phyloP scores from a whole-genome alignment of 2,888 invertebrate genomes.

The Erebia aethiops region DNA sequence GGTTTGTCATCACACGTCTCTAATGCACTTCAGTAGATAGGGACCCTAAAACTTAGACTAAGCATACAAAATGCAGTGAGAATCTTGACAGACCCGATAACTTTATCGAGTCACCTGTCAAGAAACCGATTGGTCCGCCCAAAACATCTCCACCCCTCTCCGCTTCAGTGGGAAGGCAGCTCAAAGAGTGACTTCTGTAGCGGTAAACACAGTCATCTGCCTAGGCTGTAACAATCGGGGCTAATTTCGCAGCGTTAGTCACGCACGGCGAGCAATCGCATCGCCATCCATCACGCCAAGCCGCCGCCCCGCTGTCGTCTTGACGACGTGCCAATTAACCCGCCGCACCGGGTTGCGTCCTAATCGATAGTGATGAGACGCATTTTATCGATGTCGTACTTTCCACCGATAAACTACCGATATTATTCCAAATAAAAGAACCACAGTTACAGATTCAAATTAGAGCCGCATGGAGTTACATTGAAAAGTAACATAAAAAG shows the following conservation, averaged over 20 bases:
- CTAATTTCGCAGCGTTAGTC: conserved; percentile 18
- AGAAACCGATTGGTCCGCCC: too few relatives aligned
- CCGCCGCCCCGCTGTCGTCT: conserved; percentile 40
- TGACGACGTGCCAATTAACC: conserved; percentile 45
- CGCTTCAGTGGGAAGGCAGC: too few relatives aligned
- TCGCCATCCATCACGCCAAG: conserved; percentile 39
- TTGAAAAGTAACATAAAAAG: too few relatives aligned
- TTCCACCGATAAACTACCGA: background rate
- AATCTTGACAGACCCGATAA: too few relatives aligned
- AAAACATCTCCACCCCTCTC: too few relatives aligned
- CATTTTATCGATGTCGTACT: conserved; percentile 12
- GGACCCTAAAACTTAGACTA: too few relatives aligned
- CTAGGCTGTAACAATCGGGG: conserved; percentile 3
- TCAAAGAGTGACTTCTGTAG: background rate
- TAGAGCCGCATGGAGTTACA: background rate
- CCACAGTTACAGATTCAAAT: background rate
- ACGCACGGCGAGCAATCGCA: conserved; percentile 25
- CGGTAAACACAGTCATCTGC: background rate
- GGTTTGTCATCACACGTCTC: too few relatives aligned
- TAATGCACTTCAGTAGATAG: too few relatives aligned
- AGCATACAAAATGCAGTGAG: too few relatives aligned
- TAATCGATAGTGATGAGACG: conserved; percentile 30
- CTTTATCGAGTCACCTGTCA: too few relatives aligned
- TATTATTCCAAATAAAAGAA: background rate
- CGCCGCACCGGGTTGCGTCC: conserved; percentile 32